Conservation (phyloP, 2,797 vertebrate species). For the Antrozous pallidus region DNA sequence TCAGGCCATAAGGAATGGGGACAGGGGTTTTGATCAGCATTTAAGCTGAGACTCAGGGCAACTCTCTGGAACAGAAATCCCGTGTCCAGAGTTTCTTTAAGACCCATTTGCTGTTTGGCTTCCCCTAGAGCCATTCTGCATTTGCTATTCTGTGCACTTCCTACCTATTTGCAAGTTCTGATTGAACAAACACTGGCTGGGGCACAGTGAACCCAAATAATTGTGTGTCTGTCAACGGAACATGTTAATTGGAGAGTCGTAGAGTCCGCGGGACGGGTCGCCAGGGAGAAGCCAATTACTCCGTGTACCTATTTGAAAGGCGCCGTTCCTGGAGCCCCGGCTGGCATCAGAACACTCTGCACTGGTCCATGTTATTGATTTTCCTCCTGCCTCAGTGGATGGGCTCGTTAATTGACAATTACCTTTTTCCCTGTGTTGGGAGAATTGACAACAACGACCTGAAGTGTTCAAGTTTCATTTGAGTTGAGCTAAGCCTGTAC, state of each 20-base stretch:
- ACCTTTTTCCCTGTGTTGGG: conserved; percentile 81
- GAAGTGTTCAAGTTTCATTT: conserved; percentile 81
- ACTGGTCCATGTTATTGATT: conserved; percentile 83
- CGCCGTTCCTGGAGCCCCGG: conserved; percentile 75
- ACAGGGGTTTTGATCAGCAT: not conserved
- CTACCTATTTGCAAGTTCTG: conserved; percentile 70
- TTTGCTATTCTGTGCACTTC: conserved; percentile 67
- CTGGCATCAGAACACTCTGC: conserved; percentile 77
- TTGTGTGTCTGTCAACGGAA: conserved; percentile 70
- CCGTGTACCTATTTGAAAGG: conserved; percentile 77
- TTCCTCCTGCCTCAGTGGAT: conserved; percentile 72
- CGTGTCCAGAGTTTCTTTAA: conserved; percentile 4
- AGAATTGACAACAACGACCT: conserved; percentile 77
- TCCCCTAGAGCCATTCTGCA: conserved; percentile 13
- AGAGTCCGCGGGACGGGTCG: conserved; percentile 68
- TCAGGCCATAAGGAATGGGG: no score
- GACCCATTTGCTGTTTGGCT: not conserved
- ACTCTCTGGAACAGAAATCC: not conserved
- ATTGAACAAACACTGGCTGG: conserved; percentile 76
- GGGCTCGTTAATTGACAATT: conserved; percentile 86
- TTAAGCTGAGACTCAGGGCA: not conserved
- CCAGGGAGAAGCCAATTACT: conserved; percentile 82
- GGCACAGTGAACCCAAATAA: conserved; percentile 74
- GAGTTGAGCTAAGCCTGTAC: conserved; percentile 63
- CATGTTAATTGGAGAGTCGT: conserved; percentile 82